Percentiles rank a stretch among this genome's conserved stretches.
Evolutionary conservation across 2,797 vertebrate species (phyloP).

Genomic region (Platyrinchus mystaceus): DNA sequence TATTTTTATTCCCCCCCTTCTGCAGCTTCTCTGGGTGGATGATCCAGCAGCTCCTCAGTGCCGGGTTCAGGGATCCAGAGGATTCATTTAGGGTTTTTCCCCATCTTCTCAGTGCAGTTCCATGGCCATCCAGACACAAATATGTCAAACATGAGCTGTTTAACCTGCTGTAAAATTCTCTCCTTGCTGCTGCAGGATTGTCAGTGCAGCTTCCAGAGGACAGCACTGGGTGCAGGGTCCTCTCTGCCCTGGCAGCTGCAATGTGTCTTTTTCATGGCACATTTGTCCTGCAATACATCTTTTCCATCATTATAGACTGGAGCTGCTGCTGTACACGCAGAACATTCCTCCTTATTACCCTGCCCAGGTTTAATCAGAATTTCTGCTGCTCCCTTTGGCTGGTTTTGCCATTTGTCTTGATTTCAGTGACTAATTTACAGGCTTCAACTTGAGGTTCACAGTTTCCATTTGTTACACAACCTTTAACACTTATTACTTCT

Average conservation of each 20-base stretch:
- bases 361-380: neutral
- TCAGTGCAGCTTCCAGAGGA: neutral
- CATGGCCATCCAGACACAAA: neutral
- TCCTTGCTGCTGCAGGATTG: neutral
- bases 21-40: neutral
- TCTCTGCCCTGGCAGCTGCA: neutral
- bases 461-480: neutral
- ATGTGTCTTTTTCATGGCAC: neutral
- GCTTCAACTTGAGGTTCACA: neutral
- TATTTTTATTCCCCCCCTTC: neutral
- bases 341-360: neutral
- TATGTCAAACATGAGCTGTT: accelerated
- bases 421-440: neutral
- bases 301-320: neutral
- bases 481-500: neutral
- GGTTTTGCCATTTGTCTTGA: neutral
- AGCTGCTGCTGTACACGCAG: neutral
- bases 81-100: neutral
- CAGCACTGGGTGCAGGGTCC: neutral
- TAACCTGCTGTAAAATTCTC: neutral
- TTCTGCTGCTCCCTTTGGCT: neutral
- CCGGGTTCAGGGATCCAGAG: neutral
- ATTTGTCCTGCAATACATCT: neutral
- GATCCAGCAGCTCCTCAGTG: neutral
- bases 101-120: neutral